phyloP scores from a whole-genome alignment of 1,140 invertebrate species.

The Idris sp. region DNA sequence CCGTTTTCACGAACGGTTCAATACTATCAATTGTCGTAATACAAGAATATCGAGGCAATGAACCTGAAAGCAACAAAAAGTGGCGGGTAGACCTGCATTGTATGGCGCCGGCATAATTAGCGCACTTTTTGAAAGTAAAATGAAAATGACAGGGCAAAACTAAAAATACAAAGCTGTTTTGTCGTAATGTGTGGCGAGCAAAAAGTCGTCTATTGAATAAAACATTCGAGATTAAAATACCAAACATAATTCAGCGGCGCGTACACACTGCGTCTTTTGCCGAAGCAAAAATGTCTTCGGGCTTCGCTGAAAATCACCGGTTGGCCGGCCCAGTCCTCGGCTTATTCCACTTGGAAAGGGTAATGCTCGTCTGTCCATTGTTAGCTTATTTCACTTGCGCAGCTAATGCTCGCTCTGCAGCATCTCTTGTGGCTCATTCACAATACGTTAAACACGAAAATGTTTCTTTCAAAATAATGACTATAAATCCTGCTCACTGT shows the following conservation, averaged over 20 bases:
- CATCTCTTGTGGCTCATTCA: conserved; percentile 25
- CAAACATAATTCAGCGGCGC: conserved; percentile 53
- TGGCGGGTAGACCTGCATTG: conserved; percentile 6
- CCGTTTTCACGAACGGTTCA: no score
- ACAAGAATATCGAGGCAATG: no score
- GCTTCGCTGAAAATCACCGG: conserved; percentile 36
- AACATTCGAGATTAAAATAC: conserved; percentile 59
- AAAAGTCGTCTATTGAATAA: conserved; percentile 52
- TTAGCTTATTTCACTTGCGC: conserved; percentile 58
- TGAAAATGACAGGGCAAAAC: conserved; percentile 43
- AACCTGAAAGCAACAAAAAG: conserved; percentile 6
- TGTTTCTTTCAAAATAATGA: conserved; percentile 53
- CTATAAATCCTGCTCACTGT: conserved; percentile 44
- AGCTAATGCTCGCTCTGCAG: conserved; percentile 43
- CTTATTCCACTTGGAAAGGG: conserved; percentile 55
- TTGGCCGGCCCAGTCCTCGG: conserved; percentile 43
- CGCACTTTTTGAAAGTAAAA: conserved; percentile 27
- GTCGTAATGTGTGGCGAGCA: conserved; percentile 30
- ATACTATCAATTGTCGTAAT: no score
- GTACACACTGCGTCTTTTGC: conserved; percentile 43
- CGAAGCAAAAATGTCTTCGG: conserved; percentile 54
- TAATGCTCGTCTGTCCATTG: conserved; percentile 56
- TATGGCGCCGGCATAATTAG: conserved; percentile 30
- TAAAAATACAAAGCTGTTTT: conserved; percentile 41
- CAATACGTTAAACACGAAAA: conserved; percentile 50